Conservation (phyloP, 1,140 invertebrate genomes). For the Ctenoplectra terminalis region DNA sequence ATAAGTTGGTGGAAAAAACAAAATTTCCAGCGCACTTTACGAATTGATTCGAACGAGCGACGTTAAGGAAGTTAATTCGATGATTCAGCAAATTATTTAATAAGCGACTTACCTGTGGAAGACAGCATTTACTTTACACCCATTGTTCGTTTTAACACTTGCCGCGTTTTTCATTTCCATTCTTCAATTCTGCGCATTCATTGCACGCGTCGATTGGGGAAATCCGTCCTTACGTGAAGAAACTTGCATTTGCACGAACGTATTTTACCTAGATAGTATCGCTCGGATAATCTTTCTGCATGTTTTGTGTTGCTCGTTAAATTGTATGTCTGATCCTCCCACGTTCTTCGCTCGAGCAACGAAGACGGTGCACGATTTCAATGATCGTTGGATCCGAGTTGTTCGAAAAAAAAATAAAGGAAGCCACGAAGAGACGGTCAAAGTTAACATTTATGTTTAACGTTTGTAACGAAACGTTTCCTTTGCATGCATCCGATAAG, state of each 20-base stretch:
- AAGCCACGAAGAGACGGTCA: too few species aligned
- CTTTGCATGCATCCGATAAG: background rate
- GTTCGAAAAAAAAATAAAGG: background rate
- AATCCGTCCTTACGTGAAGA: background rate
- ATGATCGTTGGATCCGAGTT: background rate
- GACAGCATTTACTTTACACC: too few species aligned
- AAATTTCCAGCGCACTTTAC: too few species aligned
- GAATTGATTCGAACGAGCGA: too few species aligned
- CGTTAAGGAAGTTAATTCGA: too few species aligned
- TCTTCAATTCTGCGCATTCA: background rate
- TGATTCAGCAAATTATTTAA: background rate
- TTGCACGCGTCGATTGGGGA: slow-evolving; percentile 10
- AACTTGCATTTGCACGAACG: background rate
- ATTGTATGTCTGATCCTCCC: background rate
- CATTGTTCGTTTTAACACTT: background rate
- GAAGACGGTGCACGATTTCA: too few species aligned
- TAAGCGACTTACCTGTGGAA: background rate
- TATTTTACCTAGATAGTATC: background rate
- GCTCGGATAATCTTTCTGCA: background rate
- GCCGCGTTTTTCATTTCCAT: background rate
- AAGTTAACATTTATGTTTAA: background rate
- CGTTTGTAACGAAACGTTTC: background rate
- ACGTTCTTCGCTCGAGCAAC: background rate
- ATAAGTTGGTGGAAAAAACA: too few species aligned
- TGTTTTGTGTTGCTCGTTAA: slow-evolving; percentile 2